Evolutionary conservation across 2,113 vertebrate species (phyloP), one percentile per base, ranked within the genome.

Genomic region (Agapornis roseicollis): DNA sequence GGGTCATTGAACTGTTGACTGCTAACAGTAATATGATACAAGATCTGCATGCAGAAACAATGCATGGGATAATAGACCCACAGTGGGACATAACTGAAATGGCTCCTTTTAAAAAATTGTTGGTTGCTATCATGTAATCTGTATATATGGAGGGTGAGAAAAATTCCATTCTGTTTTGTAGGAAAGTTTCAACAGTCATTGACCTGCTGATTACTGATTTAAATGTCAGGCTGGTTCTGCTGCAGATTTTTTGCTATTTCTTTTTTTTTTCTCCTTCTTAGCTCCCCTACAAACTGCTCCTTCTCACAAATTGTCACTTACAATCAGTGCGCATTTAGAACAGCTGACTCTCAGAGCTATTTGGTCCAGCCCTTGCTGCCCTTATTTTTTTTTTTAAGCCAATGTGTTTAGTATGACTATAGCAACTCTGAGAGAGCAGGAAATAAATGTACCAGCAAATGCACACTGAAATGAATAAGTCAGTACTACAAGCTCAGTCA

Each of bases 31-130:
- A 64, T 47, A 23, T 8, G 95, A 90, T 77, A 49, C 46, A 96
- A 93, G 79, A 94, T 86, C 88, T 96, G 33, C 52, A 76, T 93
- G 87, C 79, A 96, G 91, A 95, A 95, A 90, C 41, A 95, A 74
- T 44, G 61, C 55, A 20, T 80, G 63, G 47, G 53, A 17, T 78
- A 79, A 96, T 33, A 97, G 28, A 10, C 46, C 69, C 42, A 28
- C 53, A 84, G 68, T n/a, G 50, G 47, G 56, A 76, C 31, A 56
- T 80, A 94, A 64, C 70, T 93, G 63, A 94, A 94, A 92, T 52
- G 0, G 3, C 63, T 72, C 50, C 60, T 82, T 47, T 90, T 90
- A 88, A 39, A 69, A 94, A 92, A 18, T 14, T 80, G 9, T 66
- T 65, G 68, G 35, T 53, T 95, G 66, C 19, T 92, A 7, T 92